Evolutionary conservation across 35 echinoderm and acorn worm species (phyloP), one percentile per base, ranked within the genome.

Genomic region (Heliocidaris erythrogramma): DNA sequence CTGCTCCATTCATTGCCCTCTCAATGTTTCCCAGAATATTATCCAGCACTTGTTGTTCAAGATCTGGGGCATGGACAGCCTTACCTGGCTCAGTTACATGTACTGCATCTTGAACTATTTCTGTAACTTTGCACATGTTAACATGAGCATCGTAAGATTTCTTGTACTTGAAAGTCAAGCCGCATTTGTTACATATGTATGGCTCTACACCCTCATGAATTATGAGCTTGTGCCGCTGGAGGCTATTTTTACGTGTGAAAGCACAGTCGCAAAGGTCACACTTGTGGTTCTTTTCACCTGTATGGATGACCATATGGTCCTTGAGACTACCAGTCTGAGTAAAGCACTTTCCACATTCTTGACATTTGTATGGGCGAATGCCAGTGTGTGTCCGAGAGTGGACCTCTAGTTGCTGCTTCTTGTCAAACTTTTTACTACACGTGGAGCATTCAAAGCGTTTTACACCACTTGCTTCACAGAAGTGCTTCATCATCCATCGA

Each of bases 331-430:
- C 94, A 30, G 65, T 94, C 60, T 96, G 94, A 7, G 93, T 94
- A 59, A 99, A 99, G 31, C 56, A 94, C 49, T 96, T 97, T 21
- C 90, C 94, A 78, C 98, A 99, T 50, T 95, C 95, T 13, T 78
- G 85, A 91, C 98, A 97, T 47, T 96, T 90, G 90, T 97, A 97
- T 5, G 97, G 96, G 12, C 94, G 94, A 71, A 96, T 85, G 9
- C 97, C 97, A 12, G 98, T 99, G 86, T 99, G 98, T 18, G 71
- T 95, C 13, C 95, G 92, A 59, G 96, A 90, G 47, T 99, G 98
- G 32, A 48, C 52, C 92, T 95, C 95, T 48, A 96, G 86, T 50
- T 96, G 94, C 32, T 85, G 60, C 9, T 90, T 94, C 71, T 88
- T 92, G 7, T 95, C 97, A 94, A 99, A 99, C 6, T 88, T 21